Percentiles rank a stretch among this genome's conserved stretches.
phyloP scores from a whole-genome alignment of 1,140 invertebrate genomes.

The Neocloeon triangulifer region DNA sequence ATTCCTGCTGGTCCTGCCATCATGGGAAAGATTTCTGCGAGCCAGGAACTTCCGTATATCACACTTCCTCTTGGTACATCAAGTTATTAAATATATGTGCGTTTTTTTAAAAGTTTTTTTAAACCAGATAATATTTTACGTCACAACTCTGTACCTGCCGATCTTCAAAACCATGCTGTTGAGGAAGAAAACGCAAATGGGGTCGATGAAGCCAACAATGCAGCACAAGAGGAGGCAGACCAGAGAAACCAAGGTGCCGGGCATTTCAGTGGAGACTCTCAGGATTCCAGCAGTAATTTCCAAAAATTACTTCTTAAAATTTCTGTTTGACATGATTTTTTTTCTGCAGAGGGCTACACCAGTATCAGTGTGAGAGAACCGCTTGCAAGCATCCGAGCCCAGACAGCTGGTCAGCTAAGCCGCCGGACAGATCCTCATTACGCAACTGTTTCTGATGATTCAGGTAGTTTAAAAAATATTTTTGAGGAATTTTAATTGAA shows the following conservation, averaged over 20 bases:
- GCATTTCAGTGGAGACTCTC: conserved; percentile 65
- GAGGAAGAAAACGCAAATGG: too few species aligned
- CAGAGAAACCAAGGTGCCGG: too few species aligned
- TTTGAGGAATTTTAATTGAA: conserved; percentile 12
- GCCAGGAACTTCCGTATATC: conserved; percentile 72
- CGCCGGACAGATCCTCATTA: conserved; percentile 42
- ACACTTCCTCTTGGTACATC: too few species aligned
- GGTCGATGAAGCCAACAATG: conserved; percentile 2
- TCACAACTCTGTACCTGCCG: too few species aligned
- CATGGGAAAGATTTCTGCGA: conserved; percentile 57
- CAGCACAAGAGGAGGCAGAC: neutral
- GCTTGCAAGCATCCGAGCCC: conserved; percentile 43
- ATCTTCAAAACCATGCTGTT: too few species aligned
- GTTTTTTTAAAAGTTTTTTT: too few species aligned
- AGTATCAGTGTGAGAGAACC: conserved; percentile 77
- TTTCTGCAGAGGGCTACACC: conserved; percentile 53
- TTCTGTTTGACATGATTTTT: conserved; percentile 5
- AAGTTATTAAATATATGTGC: too few species aligned
- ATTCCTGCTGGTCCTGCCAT: conserved; percentile 62
- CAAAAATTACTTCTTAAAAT: neutral
- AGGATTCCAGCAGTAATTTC: conserved; percentile 48
- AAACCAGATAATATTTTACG: too few species aligned
- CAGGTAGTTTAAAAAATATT: conserved; percentile 36
- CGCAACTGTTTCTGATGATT: conserved; percentile 64
- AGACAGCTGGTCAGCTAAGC: conserved; percentile 23